Percentiles rank a stretch among this genome's conserved stretches.
Conservation (phyloP, 1,140 invertebrate genomes). For the Neodiprion fabricii region DNA sequence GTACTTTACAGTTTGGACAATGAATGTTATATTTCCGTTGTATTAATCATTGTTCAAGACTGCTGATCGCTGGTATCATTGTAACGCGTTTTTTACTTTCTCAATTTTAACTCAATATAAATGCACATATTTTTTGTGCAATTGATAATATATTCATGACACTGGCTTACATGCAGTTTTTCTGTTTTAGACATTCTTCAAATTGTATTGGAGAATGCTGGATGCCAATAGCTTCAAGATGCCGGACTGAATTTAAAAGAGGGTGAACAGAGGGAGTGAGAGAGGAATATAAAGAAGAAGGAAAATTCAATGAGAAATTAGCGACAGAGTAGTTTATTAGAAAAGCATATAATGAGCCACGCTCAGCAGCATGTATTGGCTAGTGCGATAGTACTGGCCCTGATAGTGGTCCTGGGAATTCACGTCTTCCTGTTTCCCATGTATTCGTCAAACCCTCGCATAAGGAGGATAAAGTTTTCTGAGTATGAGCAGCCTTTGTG, state of each 20-base stretch:
- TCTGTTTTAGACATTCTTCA: too few species aligned
- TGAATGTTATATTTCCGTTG: too few species aligned
- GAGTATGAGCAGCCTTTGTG: constrained; percentile 66
- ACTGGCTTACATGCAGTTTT: too few species aligned
- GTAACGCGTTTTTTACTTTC: too few species aligned
- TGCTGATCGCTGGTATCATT: too few species aligned
- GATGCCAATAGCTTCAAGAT: neutral
- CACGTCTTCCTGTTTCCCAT: constrained; percentile 70
- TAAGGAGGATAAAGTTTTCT: constrained; percentile 52
- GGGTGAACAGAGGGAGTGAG: neutral
- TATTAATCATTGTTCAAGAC: too few species aligned
- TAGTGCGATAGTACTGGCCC: constrained; percentile 65
- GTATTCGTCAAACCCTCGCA: constrained; percentile 59
- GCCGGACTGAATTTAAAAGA: neutral
- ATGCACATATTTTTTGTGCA: too few species aligned
- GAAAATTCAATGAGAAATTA: neutral
- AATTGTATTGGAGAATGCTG: too few species aligned
- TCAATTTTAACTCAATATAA: too few species aligned
- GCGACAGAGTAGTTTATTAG: neutral
- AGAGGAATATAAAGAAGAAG: neutral
- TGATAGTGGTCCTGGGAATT: constrained; percentile 66
- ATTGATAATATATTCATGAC: too few species aligned
- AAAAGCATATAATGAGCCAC: constrained; percentile 51
- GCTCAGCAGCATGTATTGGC: constrained; percentile 66
- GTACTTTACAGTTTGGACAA: too few species aligned